Percentiles rank a stretch among this genome's conserved stretches.
Conservation (phyloP, 2,888 invertebrate species). For the Plagodis pulveraria region DNA sequence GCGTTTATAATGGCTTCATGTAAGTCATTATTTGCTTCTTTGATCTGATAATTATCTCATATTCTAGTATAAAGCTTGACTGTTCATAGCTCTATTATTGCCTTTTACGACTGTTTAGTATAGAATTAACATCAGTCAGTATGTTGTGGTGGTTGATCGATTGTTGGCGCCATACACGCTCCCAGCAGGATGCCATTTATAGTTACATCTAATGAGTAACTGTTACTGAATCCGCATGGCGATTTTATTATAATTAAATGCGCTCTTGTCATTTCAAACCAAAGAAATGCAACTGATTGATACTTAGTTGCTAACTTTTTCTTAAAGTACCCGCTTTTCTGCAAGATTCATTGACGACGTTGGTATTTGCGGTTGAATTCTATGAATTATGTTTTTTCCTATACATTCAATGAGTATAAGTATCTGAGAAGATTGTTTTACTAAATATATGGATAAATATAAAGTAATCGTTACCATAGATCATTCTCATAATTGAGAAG, state of each 20-base stretch:
- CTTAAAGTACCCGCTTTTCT: constrained; percentile 3
- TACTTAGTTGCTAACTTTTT: constrained; percentile 10
- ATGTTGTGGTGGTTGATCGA: constrained; percentile 50
- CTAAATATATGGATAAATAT: neutral
- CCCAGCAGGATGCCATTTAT: constrained; percentile 51
- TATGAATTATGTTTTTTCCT: neutral
- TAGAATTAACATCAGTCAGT: constrained; percentile 48
- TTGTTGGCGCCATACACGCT: constrained; percentile 62
- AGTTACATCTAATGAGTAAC: constrained; percentile 50
- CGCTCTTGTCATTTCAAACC: constrained; percentile 21
- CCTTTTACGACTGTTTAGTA: constrained; percentile 41
- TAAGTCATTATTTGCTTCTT: constrained; percentile 25
- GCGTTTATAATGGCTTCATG: neutral
- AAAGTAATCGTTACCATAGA: constrained; percentile 41
- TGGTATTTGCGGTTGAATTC: constrained; percentile 7
- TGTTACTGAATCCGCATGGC: constrained; percentile 37
- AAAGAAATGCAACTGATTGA: constrained; percentile 23
- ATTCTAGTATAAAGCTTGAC: constrained; percentile 13
- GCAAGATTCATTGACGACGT: constrained; percentile 5
- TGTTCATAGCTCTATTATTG: constrained; percentile 35
- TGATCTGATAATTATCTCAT: constrained; percentile 28
- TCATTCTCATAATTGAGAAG: constrained; percentile 61
- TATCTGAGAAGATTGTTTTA: constrained; percentile 7
- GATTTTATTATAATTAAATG: constrained; percentile 43
- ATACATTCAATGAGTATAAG: neutral